phyloP scores from a whole-genome alignment of 2,113 vertebrate genomes.

The Limanda limanda region DNA sequence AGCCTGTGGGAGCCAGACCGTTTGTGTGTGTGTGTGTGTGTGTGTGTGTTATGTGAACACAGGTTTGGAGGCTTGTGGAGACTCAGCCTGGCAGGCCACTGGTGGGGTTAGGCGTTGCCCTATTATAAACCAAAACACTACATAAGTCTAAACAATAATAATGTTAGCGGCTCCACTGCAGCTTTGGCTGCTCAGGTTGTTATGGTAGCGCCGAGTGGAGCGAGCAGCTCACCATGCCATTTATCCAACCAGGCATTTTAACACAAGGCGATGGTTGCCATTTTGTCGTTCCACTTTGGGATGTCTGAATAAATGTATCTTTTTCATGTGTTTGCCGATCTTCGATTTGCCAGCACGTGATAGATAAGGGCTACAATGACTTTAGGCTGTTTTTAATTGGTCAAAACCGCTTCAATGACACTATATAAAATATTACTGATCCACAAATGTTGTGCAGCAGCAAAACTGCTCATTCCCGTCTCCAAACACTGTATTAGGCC shows the following conservation, averaged over 20 bases:
- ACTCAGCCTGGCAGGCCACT: conserved; percentile 55
- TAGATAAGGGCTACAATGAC: neutral
- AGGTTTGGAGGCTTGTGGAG: conserved; percentile 44
- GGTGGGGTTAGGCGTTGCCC: conserved; percentile 63
- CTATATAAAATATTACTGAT: neutral
- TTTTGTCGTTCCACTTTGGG: conserved; percentile 46
- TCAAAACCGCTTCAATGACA: neutral
- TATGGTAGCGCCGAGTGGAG: conserved; percentile 33
- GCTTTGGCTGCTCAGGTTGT: conserved; percentile 59
- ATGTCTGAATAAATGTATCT: neutral
- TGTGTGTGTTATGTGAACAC: conserved; percentile 33
- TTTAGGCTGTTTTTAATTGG: neutral
- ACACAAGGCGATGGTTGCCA: conserved; percentile 46
- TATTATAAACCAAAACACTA: conserved; percentile 70
- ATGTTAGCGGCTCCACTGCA: conserved; percentile 39
- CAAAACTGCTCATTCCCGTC: neutral
- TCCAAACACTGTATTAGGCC: no score
- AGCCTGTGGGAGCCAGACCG: conserved; percentile 34
- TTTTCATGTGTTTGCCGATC: neutral
- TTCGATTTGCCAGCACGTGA: neutral
- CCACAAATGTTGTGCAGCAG: neutral
- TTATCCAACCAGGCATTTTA: conserved; percentile 39
- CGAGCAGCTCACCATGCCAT: neutral
- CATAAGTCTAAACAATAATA: conserved; percentile 66
- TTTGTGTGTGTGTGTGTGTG: conserved; percentile 8